phyloP scores from a whole-genome alignment of 2,797 vertebrate genomes.

The Acridotheres tristis region DNA sequence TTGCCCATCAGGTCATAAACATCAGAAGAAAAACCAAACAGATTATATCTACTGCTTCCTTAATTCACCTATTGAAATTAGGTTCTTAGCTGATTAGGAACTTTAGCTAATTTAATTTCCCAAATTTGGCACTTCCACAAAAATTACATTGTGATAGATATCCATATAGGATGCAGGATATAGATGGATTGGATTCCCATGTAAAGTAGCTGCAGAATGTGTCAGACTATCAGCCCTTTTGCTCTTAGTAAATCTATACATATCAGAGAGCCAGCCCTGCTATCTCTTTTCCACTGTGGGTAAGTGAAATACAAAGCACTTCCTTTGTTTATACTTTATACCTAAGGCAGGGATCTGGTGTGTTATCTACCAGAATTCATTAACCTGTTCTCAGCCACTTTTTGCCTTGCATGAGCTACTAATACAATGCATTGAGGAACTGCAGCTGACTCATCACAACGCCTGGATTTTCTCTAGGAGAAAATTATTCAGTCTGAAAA shows the following conservation, averaged over 20 bases:
- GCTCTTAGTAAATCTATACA: neutral
- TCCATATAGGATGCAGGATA: neutral
- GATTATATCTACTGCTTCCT: neutral
- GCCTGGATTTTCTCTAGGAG: neutral
- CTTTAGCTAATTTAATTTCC: neutral
- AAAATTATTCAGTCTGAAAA: conserved; percentile 35
- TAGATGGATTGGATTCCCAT: neutral
- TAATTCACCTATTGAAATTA: neutral
- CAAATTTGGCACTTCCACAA: neutral
- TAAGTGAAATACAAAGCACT: conserved; percentile 3
- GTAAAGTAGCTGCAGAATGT: neutral
- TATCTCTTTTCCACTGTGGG: neutral
- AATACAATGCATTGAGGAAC: neutral
- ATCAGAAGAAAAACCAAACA: neutral
- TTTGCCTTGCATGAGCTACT: neutral
- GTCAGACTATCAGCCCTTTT: neutral
- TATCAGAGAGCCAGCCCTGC: neutral
- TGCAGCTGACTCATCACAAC: conserved; percentile 39
- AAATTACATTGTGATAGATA: neutral
- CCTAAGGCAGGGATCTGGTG: neutral
- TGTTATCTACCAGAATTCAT: conserved; percentile 14
- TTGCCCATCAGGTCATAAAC: neutral
- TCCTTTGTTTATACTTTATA: conserved; percentile 25
- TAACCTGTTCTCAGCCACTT: conserved; percentile 15
- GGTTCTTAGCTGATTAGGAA: neutral